These are phyloP conservation scores for Lasioglossum albipes DNA, from an alignment of 1,140 invertebrate species.

Conservation along the genomic window DNA sequence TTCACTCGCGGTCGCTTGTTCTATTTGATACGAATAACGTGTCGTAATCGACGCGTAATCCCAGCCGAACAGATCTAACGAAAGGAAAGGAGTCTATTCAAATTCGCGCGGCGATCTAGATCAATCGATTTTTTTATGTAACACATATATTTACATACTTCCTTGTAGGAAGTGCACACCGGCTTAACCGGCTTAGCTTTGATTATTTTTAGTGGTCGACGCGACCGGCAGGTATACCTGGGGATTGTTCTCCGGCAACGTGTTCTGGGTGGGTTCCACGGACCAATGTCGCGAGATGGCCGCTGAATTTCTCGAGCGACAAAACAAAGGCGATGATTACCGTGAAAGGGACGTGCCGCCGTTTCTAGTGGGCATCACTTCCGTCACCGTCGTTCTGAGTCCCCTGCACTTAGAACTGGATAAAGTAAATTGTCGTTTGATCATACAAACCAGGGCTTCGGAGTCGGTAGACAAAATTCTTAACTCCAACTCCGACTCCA, in stretches of 20 bases:
- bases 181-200: not conserved
- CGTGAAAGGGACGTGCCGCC: slow-evolving; percentile 45
- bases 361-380: slow-evolving; percentile 60
- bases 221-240: slow-evolving; percentile 71
- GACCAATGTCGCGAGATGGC: slow-evolving; percentile 69
- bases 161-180: too few relatives aligned
- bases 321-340: slow-evolving; percentile 11
- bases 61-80: too few relatives aligned
- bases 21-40: too few relatives aligned
- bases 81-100: too few relatives aligned
- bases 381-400: slow-evolving; percentile 54
- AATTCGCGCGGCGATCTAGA: too few relatives aligned
- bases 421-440: slow-evolving; percentile 35
- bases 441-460: not conserved
- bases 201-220: slow-evolving; percentile 71
- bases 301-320: slow-evolving; percentile 38
- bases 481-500: too few relatives aligned
- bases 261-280: slow-evolving; percentile 72
- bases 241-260: slow-evolving; percentile 71
- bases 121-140: too few relatives aligned
- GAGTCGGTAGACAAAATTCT: too few relatives aligned
- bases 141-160: too few relatives aligned
- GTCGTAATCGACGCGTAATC: too few relatives aligned
- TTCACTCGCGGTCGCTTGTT: too few relatives aligned
- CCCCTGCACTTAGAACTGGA: slow-evolving; percentile 44